Base-by-base conservation (phyloP, 2,888 invertebrate species). In the Poecilobothrus nobilitatus region DNA sequence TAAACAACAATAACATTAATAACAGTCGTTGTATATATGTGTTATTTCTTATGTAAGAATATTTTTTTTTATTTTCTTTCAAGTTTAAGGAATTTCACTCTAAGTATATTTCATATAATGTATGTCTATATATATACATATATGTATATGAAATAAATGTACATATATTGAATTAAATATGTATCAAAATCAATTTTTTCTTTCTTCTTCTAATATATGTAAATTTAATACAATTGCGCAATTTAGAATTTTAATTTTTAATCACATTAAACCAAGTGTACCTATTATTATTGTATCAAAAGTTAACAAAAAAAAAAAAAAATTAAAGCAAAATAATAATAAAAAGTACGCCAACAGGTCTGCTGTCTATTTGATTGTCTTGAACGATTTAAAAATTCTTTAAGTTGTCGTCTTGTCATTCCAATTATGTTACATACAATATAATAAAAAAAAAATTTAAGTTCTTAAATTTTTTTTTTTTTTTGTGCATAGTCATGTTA, bases 311-410 rank as follows among this genome's bases (percentile, higher is more conserved):
- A 53, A 53, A 18, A 53, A n/a, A 6, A 53, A 53, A n/a, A 53
- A 53, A 9, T 44, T 44, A 44, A 15, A 44, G 12, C 6, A 53
- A 18, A 53, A 53, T 6, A 53, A 53, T 53, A 53, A 53, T 53
- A 53, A 53, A n/a, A 18, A 27, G 18, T 53, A 53, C 53, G 53
- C 53, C 53, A 53, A 53, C 53, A 53, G 53, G 53, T 53, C 53
- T 53, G 41, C 18, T 53, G 53, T 53, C 53, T 53, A 53, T 53
- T 53, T 53, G n/a, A n/a, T 53, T 53, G 53, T 53, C 53, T 53
- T 12, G 15, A 53, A 9, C 12, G 15, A 12, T 53, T 53, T 53
- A 37, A 10, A 37, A 6, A 18, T 53, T 53, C 15, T 53, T 53
- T 2, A 18, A 53, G 1, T 53, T 53, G 53, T 53, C 18, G 53